Evolutionary conservation across 2,113 vertebrate genomes (phyloP), one percentile per base, ranked within the genome.

Genomic region (Atrichornis clamosus): DNA sequence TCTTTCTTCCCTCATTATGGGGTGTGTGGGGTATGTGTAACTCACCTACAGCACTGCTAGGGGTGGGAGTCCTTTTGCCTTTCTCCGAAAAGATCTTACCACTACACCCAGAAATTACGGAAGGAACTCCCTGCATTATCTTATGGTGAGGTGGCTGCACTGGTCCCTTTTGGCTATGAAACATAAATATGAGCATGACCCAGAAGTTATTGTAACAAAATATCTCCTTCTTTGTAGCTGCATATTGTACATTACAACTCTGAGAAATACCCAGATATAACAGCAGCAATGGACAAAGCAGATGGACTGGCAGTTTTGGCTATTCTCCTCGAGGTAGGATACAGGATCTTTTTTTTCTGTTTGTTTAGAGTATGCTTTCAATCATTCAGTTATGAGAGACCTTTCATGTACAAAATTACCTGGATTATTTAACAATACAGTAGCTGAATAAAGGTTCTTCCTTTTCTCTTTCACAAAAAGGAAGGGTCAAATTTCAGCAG

Each of bases 161-260:
- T 44, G 9, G 16, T 50, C 13, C 15, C 55, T 72, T 77, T 63
- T 16, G 83, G 33, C 42, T 56, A 46, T n/a, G 23, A 67, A 72
- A 39, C 30, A 87, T 47, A 89, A 84, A 67, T 7, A 19, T 53
- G 17, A 83, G 62, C 30, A n/a, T 8, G 41, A 14, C n/a, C 13
- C 52, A 49, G 18, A 19, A 0, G 0, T 42, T 33, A 55, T 37
- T 46, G 18, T 80, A 74, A 73, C 41, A 23, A 13, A 13, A 0
- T n/a, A 63, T 95, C 35, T 97, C 27, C 81, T 87, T 44, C 64
- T 76, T 91, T 91, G 52, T 84, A 99, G 99, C 93, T 99, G 96
- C 99, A 99, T 47, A 95, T 99, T 32, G 99, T 99, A 28, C 99
- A 99, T 96, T 99, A 98, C 89, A 99, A 99, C 96, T 99, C 99